Conservation (phyloP, 2,797 vertebrate genomes). For the Anguilla pacifica region DNA sequence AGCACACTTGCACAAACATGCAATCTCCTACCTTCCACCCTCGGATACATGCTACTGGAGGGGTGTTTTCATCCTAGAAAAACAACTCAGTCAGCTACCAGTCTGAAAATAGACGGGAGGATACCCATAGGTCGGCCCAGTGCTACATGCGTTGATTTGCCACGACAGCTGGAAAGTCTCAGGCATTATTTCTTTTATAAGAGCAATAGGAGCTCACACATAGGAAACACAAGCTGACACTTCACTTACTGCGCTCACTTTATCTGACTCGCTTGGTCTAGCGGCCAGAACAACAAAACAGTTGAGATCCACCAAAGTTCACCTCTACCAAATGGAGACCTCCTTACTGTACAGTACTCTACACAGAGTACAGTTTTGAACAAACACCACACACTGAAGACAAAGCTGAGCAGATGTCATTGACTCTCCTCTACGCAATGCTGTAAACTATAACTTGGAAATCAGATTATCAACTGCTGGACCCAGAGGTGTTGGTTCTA, state of each 20-base stretch:
- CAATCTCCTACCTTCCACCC: background rate
- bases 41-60: background rate
- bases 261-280: background rate
- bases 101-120: conserved; percentile 2
- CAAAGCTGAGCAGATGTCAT: background rate
- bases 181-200: background rate
- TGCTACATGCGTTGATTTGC: background rate
- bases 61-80: background rate
- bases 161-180: background rate
- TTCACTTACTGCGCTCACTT: background rate
- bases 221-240: background rate
- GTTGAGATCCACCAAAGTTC: background rate
- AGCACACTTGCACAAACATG: background rate
- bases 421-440: background rate
- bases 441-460: background rate
- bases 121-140: background rate
- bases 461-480: background rate
- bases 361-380: background rate
- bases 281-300: background rate
- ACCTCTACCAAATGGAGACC: background rate
- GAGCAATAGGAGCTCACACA: background rate
- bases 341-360: too few species aligned
- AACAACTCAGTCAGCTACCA: background rate
- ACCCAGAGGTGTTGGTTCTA: background rate
- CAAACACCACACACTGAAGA: background rate